These are phyloP conservation scores for Carassius auratus DNA, from an alignment of 2,113 vertebrate genomes.

Conservation along the genomic window DNA sequence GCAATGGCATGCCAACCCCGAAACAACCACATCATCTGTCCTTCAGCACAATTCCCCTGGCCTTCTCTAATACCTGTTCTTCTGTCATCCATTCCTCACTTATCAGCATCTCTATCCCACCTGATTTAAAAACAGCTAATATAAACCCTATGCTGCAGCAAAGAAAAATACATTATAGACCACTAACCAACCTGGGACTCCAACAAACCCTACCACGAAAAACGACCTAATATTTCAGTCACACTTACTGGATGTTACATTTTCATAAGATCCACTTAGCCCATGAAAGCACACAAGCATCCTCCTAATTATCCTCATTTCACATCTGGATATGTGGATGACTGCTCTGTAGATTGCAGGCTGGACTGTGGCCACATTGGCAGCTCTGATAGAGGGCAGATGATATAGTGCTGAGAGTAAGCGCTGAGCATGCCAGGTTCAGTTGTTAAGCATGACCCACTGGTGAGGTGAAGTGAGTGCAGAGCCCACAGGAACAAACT, in stretches of 20 bases:
- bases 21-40: slow-evolving; percentile 18
- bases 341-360: slow-evolving; percentile 26
- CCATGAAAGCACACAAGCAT: slow-evolving; percentile 34
- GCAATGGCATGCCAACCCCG: background rate
- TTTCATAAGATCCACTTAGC: slow-evolving; percentile 34
- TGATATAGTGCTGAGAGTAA: slow-evolving; percentile 22
- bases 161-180: slow-evolving; percentile 1
- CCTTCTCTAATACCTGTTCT: background rate
- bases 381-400: slow-evolving; percentile 18
- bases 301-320: slow-evolving; percentile 6
- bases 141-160: background rate
- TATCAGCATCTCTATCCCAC: background rate
- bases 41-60: background rate
- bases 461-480: slow-evolving; percentile 1
- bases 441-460: slow-evolving; percentile 31
- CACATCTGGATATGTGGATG: slow-evolving; percentile 26
- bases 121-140: background rate
- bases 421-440: background rate
- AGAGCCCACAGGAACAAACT: slow-evolving; percentile 6
- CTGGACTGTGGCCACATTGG: slow-evolving; percentile 37
- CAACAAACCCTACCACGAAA: background rate
- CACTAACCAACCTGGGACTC: background rate
- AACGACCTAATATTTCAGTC: background rate
- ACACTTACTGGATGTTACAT: background rate
- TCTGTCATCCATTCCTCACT: background rate